Evolutionary conservation across 53 echinoderm and acorn worm species (phyloP), one percentile per base, ranked within the genome.

Genomic region (Hippasteria phrygiana): DNA sequence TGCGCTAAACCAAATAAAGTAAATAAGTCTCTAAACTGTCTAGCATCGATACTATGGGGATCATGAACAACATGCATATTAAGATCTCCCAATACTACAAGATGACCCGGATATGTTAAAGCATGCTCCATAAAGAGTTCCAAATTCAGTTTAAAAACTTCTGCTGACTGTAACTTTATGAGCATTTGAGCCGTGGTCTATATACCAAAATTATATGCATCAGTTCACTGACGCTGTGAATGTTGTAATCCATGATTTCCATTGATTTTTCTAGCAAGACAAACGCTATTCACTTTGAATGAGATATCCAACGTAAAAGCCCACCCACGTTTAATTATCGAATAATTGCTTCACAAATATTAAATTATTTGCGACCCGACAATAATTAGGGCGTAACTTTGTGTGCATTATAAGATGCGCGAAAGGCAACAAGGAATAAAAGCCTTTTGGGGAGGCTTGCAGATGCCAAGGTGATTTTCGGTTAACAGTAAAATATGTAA

Each of bases 11-110:
- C 54, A 55, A 77, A 55, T 54, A 37, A 77, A 54, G 39, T 77
- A 34, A 34, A 34, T 22, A 77, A 45, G 37, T 77, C 78, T 3
- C n/a, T n/a, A 75, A 75, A 75, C 47, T 75, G 75, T 47, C 50
- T 22, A 46, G 75, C 50, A 75, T 77, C 55, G 32, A 55, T 18
- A 77, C 78, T 54, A 36, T 37, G 18, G 18, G 75, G 18, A 75
- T 75, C 75, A 75, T 75, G n/a, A n/a, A n/a, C 75, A 75, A 75
- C 32, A 75, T 75, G 75, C 33, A 75, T 7, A 47, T 75, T 75
- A 4, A 75, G 12, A 73, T 73, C 45, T 73, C 43, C 62, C 22
- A 62, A 43, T 40, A 73, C 70, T 4, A 69, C 70, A 5, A 69
- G 70, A 35, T 2, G 37, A 69, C 70, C 70, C 1, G 47, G 33